phyloP scores from a whole-genome alignment of 2,888 invertebrate species.

The Cryptus viduatorius region DNA sequence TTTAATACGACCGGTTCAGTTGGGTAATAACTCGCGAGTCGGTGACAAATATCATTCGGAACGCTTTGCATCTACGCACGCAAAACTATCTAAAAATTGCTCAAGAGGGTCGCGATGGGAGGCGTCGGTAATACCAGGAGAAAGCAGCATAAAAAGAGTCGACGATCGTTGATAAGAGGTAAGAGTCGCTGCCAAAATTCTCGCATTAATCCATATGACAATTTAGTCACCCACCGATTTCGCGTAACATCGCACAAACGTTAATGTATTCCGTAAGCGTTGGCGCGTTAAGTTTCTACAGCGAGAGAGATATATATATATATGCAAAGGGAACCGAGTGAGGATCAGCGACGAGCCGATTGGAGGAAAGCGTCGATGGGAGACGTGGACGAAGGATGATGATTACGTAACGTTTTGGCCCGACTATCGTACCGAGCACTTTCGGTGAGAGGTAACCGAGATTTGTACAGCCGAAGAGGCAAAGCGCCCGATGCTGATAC shows the following conservation, averaged over 20 bases:
- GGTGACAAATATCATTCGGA: no score
- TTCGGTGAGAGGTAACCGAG: slow-evolving; percentile 28
- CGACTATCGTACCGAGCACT: slow-evolving; percentile 11
- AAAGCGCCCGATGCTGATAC: slow-evolving; percentile 15
- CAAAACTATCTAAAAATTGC: background rate
- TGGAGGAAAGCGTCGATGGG: slow-evolving; percentile 6
- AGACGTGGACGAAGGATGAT: slow-evolving; percentile 3
- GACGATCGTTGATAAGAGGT: background rate
- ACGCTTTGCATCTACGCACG: no score
- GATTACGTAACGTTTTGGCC: background rate
- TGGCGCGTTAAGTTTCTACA: slow-evolving; percentile 2
- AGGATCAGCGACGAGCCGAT: slow-evolving; percentile 5
- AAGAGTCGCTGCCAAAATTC: background rate
- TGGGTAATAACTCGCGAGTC: no score
- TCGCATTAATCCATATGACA: background rate
- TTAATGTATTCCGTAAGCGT: slow-evolving; percentile 20
- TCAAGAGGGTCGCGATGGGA: background rate
- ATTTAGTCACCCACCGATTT: slow-evolving; percentile 1
- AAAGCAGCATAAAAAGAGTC: background rate
- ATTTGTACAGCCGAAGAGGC: slow-evolving; percentile 32
- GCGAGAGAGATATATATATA: background rate
- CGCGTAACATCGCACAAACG: background rate
- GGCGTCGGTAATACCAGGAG: background rate
- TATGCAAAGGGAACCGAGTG: slow-evolving; percentile 1
- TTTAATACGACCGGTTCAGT: no score